Percentiles rank a stretch among this genome's conserved stretches.
Evolutionary conservation across 2,888 invertebrate genomes (phyloP).

Genomic region (Idaea aversata): DNA sequence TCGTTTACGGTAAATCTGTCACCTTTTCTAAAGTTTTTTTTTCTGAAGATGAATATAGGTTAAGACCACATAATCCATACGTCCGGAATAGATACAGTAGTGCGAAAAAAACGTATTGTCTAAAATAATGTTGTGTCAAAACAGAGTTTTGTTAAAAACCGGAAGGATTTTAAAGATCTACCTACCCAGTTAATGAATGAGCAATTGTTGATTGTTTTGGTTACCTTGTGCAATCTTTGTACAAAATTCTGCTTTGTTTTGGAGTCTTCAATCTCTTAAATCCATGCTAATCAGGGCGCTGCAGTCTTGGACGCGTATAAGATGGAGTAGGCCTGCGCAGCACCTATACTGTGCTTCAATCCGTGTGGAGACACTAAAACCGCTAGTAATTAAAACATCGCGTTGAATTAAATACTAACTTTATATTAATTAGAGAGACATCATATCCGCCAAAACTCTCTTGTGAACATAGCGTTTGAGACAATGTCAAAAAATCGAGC

Average conservation of each 20-base stretch:
- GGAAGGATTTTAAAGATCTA: not conserved
- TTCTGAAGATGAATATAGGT: not conserved
- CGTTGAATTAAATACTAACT: too few species aligned
- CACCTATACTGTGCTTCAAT: too few species aligned
- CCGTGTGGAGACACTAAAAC: too few species aligned
- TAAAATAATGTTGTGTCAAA: conserved; percentile 1
- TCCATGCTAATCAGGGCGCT: too few species aligned
- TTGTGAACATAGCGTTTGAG: too few species aligned
- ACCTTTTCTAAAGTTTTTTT: not conserved
- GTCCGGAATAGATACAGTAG: not conserved
- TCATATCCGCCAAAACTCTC: too few species aligned
- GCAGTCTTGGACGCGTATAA: too few species aligned
- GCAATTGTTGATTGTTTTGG: not conserved
- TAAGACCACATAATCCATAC: not conserved
- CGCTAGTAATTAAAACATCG: too few species aligned
- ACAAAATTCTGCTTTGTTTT: not conserved
- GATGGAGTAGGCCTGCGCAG: too few species aligned
- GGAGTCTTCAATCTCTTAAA: not conserved
- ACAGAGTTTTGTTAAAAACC: not conserved
- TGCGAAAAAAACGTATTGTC: not conserved
- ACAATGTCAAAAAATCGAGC: too few species aligned
- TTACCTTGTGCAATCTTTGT: not conserved
- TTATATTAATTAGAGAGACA: too few species aligned
- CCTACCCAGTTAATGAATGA: not conserved
- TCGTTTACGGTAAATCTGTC: not conserved